These are phyloP conservation scores for Melanotaenia trifasciata DNA, from an alignment of 2,797 vertebrate genomes.

Conservation along the genomic window DNA sequence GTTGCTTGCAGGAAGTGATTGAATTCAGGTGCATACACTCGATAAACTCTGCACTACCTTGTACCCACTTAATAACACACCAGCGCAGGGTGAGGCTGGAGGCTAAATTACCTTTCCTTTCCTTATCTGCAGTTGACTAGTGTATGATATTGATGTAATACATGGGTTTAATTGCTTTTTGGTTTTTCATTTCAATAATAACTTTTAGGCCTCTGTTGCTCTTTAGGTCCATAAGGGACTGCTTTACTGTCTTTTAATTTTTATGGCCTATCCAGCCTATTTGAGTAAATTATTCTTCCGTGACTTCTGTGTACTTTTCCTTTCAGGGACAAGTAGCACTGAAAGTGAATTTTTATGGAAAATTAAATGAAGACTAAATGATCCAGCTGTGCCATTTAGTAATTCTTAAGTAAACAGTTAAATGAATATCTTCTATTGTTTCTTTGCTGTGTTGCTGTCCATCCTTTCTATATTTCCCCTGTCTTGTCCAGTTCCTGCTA, in stretches of 20 bases:
- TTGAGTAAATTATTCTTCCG: slow-evolving; percentile 14
- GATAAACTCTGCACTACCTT: slow-evolving; percentile 10
- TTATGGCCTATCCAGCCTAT: neutral
- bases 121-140: neutral
- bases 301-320: slow-evolving; percentile 5
- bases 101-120: slow-evolving; percentile 3
- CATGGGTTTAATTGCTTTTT: neutral
- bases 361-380: slow-evolving; percentile 16
- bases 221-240: neutral
- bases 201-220: slow-evolving; percentile 2
- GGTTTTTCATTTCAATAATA: slow-evolving; percentile 15
- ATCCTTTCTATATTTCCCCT: neutral
- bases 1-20: slow-evolving; percentile 41
- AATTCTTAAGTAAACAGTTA: neutral
- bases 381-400: neutral
- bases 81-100: slow-evolving; percentile 4
- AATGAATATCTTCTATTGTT: neutral
- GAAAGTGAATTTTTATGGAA: neutral
- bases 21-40: slow-evolving; percentile 30
- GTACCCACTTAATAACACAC: slow-evolving; percentile 32
- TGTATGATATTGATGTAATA: neutral
- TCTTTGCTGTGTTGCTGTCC: neutral
- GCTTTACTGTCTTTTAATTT: slow-evolving; percentile 4
- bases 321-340: neutral
- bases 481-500: neutral